Percentiles rank a stretch among this genome's conserved stretches.
These are phyloP conservation scores for Dilophus febrilis DNA, from an alignment of 2,888 invertebrate genomes.

Conservation along the genomic window DNA sequence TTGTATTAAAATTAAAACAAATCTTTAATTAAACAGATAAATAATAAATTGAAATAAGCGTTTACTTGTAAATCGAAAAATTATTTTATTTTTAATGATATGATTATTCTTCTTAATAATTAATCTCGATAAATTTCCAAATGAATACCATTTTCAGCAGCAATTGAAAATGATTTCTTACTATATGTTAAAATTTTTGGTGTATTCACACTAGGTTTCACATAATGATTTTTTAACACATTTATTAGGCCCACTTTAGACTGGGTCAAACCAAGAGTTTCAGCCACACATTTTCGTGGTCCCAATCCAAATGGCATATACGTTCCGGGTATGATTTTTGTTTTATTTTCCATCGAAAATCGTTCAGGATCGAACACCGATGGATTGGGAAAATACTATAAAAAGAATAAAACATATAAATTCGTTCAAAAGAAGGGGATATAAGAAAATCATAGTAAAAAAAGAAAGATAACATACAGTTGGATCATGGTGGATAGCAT, in stretches of 20 bases:
- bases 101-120: no score
- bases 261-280: constrained; percentile 25
- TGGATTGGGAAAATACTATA: constrained; percentile 25
- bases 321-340: constrained; percentile 21
- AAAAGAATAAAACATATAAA: no score
- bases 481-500: constrained; percentile 24
- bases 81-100: no score
- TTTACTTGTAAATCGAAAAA: no score
- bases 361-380: constrained; percentile 26
- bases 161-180: constrained; percentile 22
- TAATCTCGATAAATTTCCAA: constrained; percentile 17
- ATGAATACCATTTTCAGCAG: constrained; percentile 24
- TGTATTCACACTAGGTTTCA: constrained; percentile 19
- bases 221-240: constrained; percentile 23
- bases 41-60: no score
- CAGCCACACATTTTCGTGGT: constrained; percentile 26
- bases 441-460: no score
- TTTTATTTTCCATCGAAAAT: constrained; percentile 23
- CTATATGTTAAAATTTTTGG: constrained; percentile 19
- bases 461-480: no score
- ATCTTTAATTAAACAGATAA: no score
- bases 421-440: no score
- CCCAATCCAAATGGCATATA: constrained; percentile 29
- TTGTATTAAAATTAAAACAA: no score
- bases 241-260: constrained; percentile 26